Evolutionary conservation across 2,113 vertebrate genomes (phyloP).

Genomic region (Nerophis ophidion): DNA sequence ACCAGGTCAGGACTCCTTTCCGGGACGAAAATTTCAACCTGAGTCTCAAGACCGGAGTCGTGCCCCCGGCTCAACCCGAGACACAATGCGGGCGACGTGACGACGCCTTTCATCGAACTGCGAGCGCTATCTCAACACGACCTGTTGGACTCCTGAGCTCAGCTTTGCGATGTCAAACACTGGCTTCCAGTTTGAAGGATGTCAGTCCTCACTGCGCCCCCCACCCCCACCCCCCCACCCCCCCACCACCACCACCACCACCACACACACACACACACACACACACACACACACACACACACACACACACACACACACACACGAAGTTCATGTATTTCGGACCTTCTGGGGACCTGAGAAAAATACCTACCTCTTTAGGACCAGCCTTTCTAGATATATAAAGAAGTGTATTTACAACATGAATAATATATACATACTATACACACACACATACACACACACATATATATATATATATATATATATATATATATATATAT

Average conservation of each 20-base stretch:
- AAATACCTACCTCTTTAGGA: too few relatives aligned
- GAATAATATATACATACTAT: too few relatives aligned
- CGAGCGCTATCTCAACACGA: conserved; percentile 40
- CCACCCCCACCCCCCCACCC: background rate
- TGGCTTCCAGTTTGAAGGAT: conserved; percentile 29
- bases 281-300: background rate
- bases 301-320: too few relatives aligned
- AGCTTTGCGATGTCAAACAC: conserved; percentile 42
- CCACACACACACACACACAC: background rate
- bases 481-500: too few relatives aligned
- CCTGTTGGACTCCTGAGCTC: conserved; percentile 27
- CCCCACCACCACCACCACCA: background rate
- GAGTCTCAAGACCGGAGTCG: conserved; percentile 1
- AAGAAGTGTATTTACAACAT: too few relatives aligned
- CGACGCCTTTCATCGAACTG: conserved; percentile 30
- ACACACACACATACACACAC: too few relatives aligned
- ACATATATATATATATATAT: too few relatives aligned
- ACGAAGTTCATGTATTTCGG: too few relatives aligned
- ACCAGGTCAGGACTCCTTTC: background rate
- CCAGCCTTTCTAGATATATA: too few relatives aligned
- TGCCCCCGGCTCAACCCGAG: background rate
- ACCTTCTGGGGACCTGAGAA: too few relatives aligned
- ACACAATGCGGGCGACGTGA: conserved; percentile 20
- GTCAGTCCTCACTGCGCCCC: conserved; percentile 30
- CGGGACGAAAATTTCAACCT: background rate